Evolutionary conservation across 2,113 vertebrate genomes (phyloP), one percentile per base, ranked within the genome.

Genomic region (Pteruthius melanotis): DNA sequence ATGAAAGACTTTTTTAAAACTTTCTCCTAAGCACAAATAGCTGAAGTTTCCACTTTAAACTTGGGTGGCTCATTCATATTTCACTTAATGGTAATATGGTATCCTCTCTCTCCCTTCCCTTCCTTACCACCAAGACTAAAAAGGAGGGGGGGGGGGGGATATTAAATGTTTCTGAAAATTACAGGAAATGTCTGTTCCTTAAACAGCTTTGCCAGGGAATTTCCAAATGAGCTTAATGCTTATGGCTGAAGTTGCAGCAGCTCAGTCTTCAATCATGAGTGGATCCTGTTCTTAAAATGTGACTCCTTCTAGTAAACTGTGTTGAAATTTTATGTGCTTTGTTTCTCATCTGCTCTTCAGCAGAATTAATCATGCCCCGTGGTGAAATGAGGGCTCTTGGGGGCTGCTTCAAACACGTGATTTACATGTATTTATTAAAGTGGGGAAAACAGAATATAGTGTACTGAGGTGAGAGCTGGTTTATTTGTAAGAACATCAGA

Each of bases 181-280:
- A 95, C 95, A 96, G 95, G 94, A 97, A 97, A 95, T 79, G 61
- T 94, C 92, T 95, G 90, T 76, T 96, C 83, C 80, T 97, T 92
- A 64, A 94, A 90, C 69, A 92, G 72, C 52, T 35, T 71, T 97
- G 96, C 94, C 95, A 96, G 96, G 95, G 96, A 95, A 93, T 97
- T 97, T 97, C 94, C 96, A 92, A 96, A 81, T 78, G 80, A 10
- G 6, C 88, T 94, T 92, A 87, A 68, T 95, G 53, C 45, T 82
- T 92, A 90, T 90, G 89, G 86, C 69, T 78, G 57, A 90, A 84
- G 72, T 95, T 93, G 65, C 40, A 88, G 72, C 76, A 90, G 83
- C 77, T 74, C 13, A 0, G 64, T 84, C 90, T 84, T 83, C 85
- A 79, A 9, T 84, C 45, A 16, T 26, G 56, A 92, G 65, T 60